These are phyloP conservation scores for Eustalomyia histrio DNA, from an alignment of 2,888 invertebrate genomes.

Conservation along the genomic window DNA sequence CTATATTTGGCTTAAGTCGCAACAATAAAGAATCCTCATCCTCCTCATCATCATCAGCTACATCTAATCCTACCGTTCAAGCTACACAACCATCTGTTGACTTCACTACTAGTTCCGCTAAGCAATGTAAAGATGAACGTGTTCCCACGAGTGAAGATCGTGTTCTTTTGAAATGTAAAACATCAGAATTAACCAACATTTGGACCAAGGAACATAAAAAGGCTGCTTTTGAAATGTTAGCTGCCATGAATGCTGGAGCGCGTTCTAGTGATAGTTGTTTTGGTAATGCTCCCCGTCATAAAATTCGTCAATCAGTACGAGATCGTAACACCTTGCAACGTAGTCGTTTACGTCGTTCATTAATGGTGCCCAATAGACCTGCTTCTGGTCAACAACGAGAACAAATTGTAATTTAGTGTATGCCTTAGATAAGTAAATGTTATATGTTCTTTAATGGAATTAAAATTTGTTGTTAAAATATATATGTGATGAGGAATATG, in stretches of 20 bases:
- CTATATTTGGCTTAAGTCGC: slow-evolving; percentile 74
- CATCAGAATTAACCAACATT: slow-evolving; percentile 69
- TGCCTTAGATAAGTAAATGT: not conserved
- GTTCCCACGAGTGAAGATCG: slow-evolving; percentile 24
- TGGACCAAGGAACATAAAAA: slow-evolving; percentile 78
- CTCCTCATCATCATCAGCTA: slow-evolving; percentile 22
- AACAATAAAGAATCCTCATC: slow-evolving; percentile 65
- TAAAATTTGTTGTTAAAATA: slow-evolving; percentile 12
- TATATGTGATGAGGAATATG: slow-evolving; percentile 57
- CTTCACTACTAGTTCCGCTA: slow-evolving; percentile 1
- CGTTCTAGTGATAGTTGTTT: not conserved
- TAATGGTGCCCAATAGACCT: slow-evolving; percentile 63
- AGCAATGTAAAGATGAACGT: slow-evolving; percentile 13
- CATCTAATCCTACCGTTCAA: slow-evolving; percentile 33
- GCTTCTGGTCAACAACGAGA: slow-evolving; percentile 63
- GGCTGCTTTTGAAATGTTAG: slow-evolving; percentile 77
- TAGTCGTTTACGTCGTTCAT: slow-evolving; percentile 71
- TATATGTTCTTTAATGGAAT: slow-evolving; percentile 34
- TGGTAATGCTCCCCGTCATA: slow-evolving; percentile 67
- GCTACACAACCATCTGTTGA: not conserved
- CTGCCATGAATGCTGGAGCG: slow-evolving; percentile 76
- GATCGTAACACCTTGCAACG: slow-evolving; percentile 74
- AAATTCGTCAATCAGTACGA: slow-evolving; percentile 73
- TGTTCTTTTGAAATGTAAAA: slow-evolving; percentile 65
- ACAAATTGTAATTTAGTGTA: slow-evolving; percentile 70